A percentile compares a stretch with the other conserved stretches of the same genome.
These are phyloP conservation scores for Cinclus mexicanus DNA, from an alignment of 2,113 vertebrate genomes.

Conservation along the genomic window DNA sequence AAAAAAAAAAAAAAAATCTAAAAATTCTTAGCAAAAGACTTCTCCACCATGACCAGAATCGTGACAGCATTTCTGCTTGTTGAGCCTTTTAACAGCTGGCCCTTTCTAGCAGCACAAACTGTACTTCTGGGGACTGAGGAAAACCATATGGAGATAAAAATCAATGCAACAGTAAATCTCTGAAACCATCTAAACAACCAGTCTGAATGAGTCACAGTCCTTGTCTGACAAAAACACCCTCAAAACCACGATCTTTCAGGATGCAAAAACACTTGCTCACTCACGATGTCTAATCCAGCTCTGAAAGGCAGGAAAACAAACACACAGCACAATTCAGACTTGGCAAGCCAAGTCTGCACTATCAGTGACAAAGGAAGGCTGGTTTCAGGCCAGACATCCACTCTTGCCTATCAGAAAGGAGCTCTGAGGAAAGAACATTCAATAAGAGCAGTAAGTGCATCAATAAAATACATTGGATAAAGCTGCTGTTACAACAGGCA, in stretches of 20 bases:
- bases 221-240: not conserved
- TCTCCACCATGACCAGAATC: not conserved
- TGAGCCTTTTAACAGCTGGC: not conserved
- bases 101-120: not conserved
- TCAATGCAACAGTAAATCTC: not conserved
- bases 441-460: not conserved
- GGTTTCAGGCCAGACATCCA: slow-evolving; percentile 13
- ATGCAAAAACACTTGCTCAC: not conserved
- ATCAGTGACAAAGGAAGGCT: not conserved
- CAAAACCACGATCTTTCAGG: not conserved
- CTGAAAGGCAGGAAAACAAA: not conserved
- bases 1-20: not conserved
- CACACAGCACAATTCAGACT: not conserved
- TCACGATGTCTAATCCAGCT: not conserved
- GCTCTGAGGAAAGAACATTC: not conserved
- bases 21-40: not conserved
- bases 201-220: not conserved
- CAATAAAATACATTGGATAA: not conserved
- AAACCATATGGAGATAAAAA: slow-evolving; percentile 3
- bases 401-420: not conserved
- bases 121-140: not conserved
- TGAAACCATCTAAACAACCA: not conserved
- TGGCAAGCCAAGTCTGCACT: not conserved
- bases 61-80: not conserved
- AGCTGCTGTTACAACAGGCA: not conserved